Evolutionary conservation across 2,888 invertebrate genomes (phyloP), one percentile per base, ranked within the genome.

Genomic region (Lithodes maja): DNA sequence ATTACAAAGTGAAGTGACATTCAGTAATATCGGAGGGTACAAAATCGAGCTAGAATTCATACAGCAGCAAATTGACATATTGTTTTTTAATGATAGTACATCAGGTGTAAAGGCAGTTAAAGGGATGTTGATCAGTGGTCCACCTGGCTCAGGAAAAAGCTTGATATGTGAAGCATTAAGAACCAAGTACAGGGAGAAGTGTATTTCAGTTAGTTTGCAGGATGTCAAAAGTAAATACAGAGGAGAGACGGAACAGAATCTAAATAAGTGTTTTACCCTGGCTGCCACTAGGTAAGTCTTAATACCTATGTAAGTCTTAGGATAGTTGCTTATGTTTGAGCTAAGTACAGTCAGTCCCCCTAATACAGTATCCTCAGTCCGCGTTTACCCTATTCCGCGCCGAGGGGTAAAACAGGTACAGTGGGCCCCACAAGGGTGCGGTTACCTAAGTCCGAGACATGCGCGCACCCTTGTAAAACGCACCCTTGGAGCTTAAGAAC

Each of bases 51-150:
- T 90, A 17, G 52, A 87, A 12, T 53, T 55, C 5, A 61, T 90
- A 50, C 69, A 84, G 12, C 50, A 90, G 54, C 81, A 86, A 50
- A 87, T 87, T 53, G 74, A 87, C 9, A 74, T 78, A n/a, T 87
- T 90, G 12, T 87, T 90, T 74, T 79, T 79, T 33, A 87, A 83
- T n/a, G 71, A 5, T 12, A 5, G 3, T n/a, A 61, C 68, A 61
- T 61, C 12, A 61, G 5, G 1, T 71, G 17, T 17, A 71, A 12
- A 71, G 71, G 33, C 69, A 74, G 52, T 53, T 2, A 84, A 80
- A 53, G 90, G 90, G 15, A 86, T 90, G 69, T 80, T 90, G 68
- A 90, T 90, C n/a, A 86, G 86, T 83, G 90, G 90, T 33, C 79
- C 86, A 5, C 33, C 90, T 17, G 90, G 90, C 1, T 84, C 61